These are phyloP conservation scores for Pristionchus japonicus DNA, from an alignment of 2,888 invertebrate genomes.

Conservation along the genomic window DNA sequence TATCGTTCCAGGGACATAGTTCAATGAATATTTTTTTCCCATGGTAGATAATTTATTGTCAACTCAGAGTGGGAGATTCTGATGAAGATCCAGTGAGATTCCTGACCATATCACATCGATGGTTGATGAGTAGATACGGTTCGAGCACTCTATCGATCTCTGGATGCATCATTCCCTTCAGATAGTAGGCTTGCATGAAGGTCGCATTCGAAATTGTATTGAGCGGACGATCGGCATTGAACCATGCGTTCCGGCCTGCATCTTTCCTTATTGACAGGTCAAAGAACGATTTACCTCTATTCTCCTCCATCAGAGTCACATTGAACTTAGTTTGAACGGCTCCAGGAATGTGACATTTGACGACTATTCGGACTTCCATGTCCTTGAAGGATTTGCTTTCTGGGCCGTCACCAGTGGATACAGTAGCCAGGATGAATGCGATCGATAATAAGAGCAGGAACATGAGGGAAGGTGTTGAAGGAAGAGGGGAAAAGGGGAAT, in stretches of 20 bases:
- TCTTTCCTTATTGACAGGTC: not conserved
- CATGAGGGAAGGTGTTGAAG: not conserved
- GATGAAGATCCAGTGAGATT: not conserved
- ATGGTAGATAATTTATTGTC: too few species aligned
- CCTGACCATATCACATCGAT: conserved; percentile 5
- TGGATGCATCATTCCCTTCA: conserved; percentile 29
- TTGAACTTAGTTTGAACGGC: not conserved
- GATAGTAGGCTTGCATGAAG: not conserved
- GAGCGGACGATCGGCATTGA: not conserved
- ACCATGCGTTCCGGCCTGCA: not conserved
- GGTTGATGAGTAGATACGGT: not conserved
- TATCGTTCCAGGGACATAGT: too few species aligned
- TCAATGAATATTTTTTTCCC: too few species aligned
- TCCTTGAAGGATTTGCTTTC: not conserved
- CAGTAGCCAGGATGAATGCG: not conserved
- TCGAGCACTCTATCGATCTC: conserved; percentile 6
- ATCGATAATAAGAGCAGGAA: not conserved
- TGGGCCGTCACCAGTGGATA: not conserved
- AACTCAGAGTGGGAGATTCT: too few species aligned
- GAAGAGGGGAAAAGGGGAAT: not conserved
- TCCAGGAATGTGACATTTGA: not conserved
- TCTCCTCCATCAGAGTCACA: not conserved
- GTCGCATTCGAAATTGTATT: not conserved
- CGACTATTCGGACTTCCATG: not conserved
- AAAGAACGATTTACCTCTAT: not conserved